Percentiles rank a stretch among this genome's conserved stretches.
Evolutionary conservation across 2,113 vertebrate species (phyloP).

Genomic region (Aphyosemion australe): DNA sequence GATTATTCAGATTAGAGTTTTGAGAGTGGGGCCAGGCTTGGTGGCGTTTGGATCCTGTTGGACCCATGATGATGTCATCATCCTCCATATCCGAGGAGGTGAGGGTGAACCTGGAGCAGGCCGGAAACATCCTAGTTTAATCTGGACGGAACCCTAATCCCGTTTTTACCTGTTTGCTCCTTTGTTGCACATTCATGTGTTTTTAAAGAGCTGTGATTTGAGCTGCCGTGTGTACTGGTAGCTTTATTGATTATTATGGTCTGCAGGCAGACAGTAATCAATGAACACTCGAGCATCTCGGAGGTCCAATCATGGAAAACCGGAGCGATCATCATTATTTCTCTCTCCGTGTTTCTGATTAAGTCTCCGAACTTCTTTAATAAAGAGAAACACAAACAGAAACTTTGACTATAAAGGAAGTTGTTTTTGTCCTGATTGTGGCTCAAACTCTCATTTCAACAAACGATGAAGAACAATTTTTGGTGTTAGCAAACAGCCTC

Average conservation of each 20-base stretch:
- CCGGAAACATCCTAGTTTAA: too few relatives aligned
- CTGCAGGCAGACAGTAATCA: constrained; percentile 46
- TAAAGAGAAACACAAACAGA: constrained; percentile 35
- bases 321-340: constrained; percentile 45
- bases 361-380: constrained; percentile 52
- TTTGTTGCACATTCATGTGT: not conserved
- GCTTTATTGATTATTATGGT: constrained; percentile 41
- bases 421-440: constrained; percentile 57
- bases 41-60: too few relatives aligned
- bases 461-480: constrained; percentile 61
- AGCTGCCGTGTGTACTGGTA: not conserved
- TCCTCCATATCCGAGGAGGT: too few relatives aligned
- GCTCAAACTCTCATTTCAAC: constrained; percentile 52
- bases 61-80: too few relatives aligned
- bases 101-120: too few relatives aligned
- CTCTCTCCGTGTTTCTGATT: constrained; percentile 51
- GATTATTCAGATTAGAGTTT: too few relatives aligned
- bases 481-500: constrained; percentile 72
- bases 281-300: constrained; percentile 23
- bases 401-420: constrained; percentile 49
- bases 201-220: constrained; percentile 19
- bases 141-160: too few relatives aligned
- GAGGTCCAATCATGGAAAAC: constrained; percentile 55
- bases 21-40: too few relatives aligned
- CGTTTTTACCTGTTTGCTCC: not conserved